Evolutionary conservation across 2,888 invertebrate species (phyloP).

Genomic region (Stegophylla sp.): DNA sequence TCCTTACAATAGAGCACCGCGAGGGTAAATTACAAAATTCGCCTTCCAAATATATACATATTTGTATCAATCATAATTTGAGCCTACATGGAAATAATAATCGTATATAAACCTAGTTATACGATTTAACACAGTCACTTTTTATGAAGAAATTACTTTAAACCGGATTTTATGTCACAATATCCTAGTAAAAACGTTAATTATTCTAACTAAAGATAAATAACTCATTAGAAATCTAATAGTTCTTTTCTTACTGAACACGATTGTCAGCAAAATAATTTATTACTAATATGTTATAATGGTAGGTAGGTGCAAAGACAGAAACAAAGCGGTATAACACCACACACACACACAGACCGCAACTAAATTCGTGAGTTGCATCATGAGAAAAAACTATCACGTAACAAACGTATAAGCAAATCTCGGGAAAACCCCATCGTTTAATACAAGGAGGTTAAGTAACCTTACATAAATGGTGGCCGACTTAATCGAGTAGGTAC

Average conservation of each 20-base stretch:
- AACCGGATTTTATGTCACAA: no score
- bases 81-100: no score
- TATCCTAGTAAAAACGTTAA: no score
- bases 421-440: constrained; percentile 5
- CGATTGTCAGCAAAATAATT: not conserved
- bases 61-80: no score
- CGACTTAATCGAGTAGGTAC: constrained; percentile 9
- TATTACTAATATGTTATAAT: no score
- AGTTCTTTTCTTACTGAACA: not conserved
- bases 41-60: not conserved
- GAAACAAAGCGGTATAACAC: not conserved
- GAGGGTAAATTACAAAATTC: not conserved
- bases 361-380: not conserved
- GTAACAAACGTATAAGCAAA: constrained; percentile 17
- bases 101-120: no score
- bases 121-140: no score
- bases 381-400: not conserved
- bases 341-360: no score
- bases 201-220: no score
- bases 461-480: constrained; percentile 4
- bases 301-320: not conserved
- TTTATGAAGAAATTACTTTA: no score
- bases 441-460: constrained; percentile 9
- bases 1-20: not conserved
- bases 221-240: no score